Base-by-base conservation (phyloP, 2,888 invertebrate species). In the Apeira syringaria region DNA sequence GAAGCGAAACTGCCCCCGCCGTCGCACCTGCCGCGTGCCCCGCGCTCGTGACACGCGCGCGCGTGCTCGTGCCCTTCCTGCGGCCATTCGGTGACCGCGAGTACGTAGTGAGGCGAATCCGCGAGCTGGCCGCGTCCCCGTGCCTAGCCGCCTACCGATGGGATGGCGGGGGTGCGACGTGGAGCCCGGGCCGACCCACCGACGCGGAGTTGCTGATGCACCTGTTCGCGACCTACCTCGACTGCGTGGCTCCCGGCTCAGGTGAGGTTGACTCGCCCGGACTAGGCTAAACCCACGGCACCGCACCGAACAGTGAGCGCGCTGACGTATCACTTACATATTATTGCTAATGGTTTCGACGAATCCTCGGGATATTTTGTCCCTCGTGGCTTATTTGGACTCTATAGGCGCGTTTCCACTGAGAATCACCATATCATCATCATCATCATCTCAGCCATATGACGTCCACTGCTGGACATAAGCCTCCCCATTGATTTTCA, bases 121-220 rank as follows among this genome's bases (percentile, higher is more conserved):
- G 69, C 91, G 95, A 95, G 63, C 89, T 98, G 50, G 92, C 95
- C 48, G 96, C 97, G 5, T 97, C 97, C 68, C 94, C 98, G 89
- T 95, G 96, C n/a, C 17, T 17, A 4, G 17, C 17, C 65, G 95
- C 94, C 61, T 98, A 95, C 83, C 93, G 94, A 53, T 98, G 98
- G 98, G 94, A 95, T 80, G 92, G 94, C 42, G 98, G 98, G 29
- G 94, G 95, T 26, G 85, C 95, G 63, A 92, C 92, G 31, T 97
- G 97, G 97, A 95, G 94, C 59, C 94, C 94, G 47, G 92, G 94
- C 63, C 87, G 96, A 56, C 97, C 97, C 7, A 94, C 96, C n/a
- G 98, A 98, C 89, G 93, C 96, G 13, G 95, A 94, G 64, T 94
- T 97, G 54, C 88, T 98, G 47, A 94, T 97, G 91, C 97, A 97